These are phyloP conservation scores for Archivesica marissinica DNA, from an alignment of 1,140 invertebrate genomes.

Conservation along the genomic window DNA sequence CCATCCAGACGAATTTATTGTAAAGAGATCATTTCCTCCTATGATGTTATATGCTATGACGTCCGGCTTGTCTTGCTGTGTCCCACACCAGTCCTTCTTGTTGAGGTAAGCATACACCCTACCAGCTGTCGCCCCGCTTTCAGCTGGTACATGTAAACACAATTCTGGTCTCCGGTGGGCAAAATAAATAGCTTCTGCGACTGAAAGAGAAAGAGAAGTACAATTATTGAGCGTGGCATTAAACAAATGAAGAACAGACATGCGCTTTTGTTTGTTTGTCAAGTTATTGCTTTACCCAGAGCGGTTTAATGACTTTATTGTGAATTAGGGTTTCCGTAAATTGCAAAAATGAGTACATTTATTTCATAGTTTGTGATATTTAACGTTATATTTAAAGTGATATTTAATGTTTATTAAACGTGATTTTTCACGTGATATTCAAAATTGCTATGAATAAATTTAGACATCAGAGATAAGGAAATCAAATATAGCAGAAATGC, in stretches of 20 bases:
- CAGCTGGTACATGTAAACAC: conserved; percentile 31
- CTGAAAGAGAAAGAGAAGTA: conserved; percentile 35
- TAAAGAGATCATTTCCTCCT: neutral
- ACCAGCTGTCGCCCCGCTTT: conserved; percentile 6
- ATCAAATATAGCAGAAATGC: too few relatives aligned
- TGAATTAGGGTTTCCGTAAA: too few relatives aligned
- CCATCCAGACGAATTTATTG: neutral
- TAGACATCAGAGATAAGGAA: too few relatives aligned
- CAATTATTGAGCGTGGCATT: conserved; percentile 5
- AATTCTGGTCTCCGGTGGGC: conserved; percentile 29
- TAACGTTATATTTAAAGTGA: too few relatives aligned
- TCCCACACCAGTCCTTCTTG: neutral
- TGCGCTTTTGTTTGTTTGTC: conserved; percentile 7
- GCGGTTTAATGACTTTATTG: too few relatives aligned
- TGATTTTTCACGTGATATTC: too few relatives aligned
- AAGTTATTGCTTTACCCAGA: too few relatives aligned
- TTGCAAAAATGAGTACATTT: too few relatives aligned
- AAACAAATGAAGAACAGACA: conserved; percentile 32
- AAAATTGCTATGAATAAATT: too few relatives aligned
- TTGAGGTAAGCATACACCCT: conserved; percentile 34
- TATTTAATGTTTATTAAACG: too few relatives aligned
- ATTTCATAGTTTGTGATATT: too few relatives aligned
- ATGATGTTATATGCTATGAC: neutral
- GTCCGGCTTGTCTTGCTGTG: neutral
- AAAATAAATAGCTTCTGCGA: conserved; percentile 37